These are phyloP conservation scores for Leucophenga montana DNA, from an alignment of 2,888 invertebrate genomes.

Conservation along the genomic window DNA sequence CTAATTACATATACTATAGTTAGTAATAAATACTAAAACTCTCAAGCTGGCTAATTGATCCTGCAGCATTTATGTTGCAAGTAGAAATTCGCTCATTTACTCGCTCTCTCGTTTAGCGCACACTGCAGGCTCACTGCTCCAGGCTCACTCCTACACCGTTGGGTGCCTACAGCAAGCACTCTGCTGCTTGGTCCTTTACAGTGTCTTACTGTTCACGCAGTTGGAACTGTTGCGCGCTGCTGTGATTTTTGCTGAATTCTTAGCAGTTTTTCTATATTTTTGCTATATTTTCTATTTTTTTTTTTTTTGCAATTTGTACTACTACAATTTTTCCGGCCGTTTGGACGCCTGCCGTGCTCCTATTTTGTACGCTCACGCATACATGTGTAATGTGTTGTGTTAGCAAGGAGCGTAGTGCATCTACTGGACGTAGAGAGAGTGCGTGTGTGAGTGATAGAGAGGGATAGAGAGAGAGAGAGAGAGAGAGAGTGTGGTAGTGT, in stretches of 20 bases:
- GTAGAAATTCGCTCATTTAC: too few species aligned
- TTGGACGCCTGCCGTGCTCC: slow-evolving; percentile 28
- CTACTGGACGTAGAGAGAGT: too few species aligned
- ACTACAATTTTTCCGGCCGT: slow-evolving; percentile 43
- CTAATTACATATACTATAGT: too few species aligned
- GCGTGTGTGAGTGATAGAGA: neutral
- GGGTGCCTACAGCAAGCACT: neutral
- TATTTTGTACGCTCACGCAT: neutral
- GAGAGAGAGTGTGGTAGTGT: neutral
- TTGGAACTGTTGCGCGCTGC: slow-evolving; percentile 54
- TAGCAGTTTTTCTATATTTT: too few species aligned
- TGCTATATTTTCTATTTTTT: neutral
- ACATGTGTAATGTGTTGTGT: too few species aligned
- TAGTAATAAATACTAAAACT: too few species aligned
- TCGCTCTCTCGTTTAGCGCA: too few species aligned
- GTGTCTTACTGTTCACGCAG: slow-evolving; percentile 40
- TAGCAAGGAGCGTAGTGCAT: too few species aligned
- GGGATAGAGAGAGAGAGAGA: slow-evolving; percentile 2
- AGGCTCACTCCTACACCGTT: slow-evolving; percentile 28
- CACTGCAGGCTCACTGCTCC: too few species aligned
- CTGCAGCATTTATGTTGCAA: too few species aligned
- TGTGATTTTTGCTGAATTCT: slow-evolving; percentile 13
- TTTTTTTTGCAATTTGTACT: neutral
- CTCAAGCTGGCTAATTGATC: too few species aligned
- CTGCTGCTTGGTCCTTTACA: slow-evolving; percentile 6